Base-by-base conservation (phyloP, 2,797 vertebrate genomes). In the Chiloscyllium punctatum region DNA sequence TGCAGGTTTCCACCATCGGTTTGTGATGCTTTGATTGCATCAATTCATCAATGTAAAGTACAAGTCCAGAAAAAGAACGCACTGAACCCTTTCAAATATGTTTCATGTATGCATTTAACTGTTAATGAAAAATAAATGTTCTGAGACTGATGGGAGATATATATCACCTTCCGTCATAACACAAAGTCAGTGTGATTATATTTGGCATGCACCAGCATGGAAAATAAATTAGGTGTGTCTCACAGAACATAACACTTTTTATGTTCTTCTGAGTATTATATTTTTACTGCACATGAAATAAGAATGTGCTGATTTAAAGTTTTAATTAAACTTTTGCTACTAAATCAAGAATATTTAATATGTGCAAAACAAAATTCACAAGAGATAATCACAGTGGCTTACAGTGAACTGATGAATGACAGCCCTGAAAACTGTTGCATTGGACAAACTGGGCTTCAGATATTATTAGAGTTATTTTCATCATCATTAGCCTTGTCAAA, bases 81-180 rank as follows among this genome's bases (percentile, higher is more conserved):
- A 94, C 97, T 98, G 98, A 99, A 99, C 98, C 98, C 96, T 96
- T 96, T 96, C 97, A 98, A 98, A 99, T 95, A 77, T 98, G 98
- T 98, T 98, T 98, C 98, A 97, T 99, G 98, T 99, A 98, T 97
- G 97, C 98, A 98, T 99, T 99, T 99, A 99, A 98, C 97, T 98
- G 97, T 98, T 99, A 99, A 99, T 99, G 99, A 99, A 99, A 99
- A 99, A 98, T 98, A 99, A 99, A 99, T 99, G 99, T 99, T 98
- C 98, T 98, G 98, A 99, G 98, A 99, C 98, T 98, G 98, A 98
- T 98, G 98, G 98, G 98, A 98, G 98, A 97, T 98, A 98, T 98
- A 96, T 98, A 98, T 99, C 98, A 99, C 97, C 97, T 97, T 97
- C 97, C 97, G 13, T 77, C 69, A 72, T 48, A 53, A 18, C 48